Base-by-base conservation (phyloP, 2,113 vertebrate species). In the Mesembrinibis cayennensis region DNA sequence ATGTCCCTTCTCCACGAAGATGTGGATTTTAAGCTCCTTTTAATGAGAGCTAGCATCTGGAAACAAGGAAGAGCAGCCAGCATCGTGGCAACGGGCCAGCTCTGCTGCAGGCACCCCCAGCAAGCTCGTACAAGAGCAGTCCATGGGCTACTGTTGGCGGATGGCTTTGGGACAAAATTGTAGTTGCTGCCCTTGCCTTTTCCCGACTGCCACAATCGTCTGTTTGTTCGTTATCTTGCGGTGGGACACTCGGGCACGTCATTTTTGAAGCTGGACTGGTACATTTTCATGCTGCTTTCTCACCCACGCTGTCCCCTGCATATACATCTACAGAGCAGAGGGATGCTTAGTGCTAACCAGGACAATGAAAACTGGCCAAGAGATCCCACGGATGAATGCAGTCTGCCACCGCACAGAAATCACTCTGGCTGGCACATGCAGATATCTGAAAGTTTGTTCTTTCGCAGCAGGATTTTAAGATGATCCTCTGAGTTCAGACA, bases 401-500 rank as follows among this genome's bases (percentile, higher is more conserved):
- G 89, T 13, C 84, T 89, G 94, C 87, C 84, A 58, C 83, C 50
- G 94, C 87, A 85, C 94, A 91, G 87, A 78, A 69, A 78, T 32
- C 70, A 13, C 89, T 65, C 91, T 77, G 70, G 81, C 84, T 91
- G 94, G 89, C 91, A 93, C 91, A 82, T 2, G 26, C 95, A 94
- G 93, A 77, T 92, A 94, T 91, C 71, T 27, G 81, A 94, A 97
- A 97, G 93, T 95, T 95, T 93, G 84, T 72, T 97, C 87, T 90
- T 95, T 95, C 36, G 6, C 96, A 94, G 93, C 74, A 95, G 93
- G 95, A 95, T 97, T 96, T 96, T 93, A 90, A 95, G 97, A 94
- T 94, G 97, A 96, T 96, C 95, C 94, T 95, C 78, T 44, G 93
- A 96, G 95, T 97, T 97, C 96, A 96, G 93, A 97, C 93, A 94